A percentile compares a stretch with the other conserved stretches of the same genome.
Evolutionary conservation across 2,797 vertebrate genomes (phyloP).

Genomic region (Muraenolepis orangiensis): DNA sequence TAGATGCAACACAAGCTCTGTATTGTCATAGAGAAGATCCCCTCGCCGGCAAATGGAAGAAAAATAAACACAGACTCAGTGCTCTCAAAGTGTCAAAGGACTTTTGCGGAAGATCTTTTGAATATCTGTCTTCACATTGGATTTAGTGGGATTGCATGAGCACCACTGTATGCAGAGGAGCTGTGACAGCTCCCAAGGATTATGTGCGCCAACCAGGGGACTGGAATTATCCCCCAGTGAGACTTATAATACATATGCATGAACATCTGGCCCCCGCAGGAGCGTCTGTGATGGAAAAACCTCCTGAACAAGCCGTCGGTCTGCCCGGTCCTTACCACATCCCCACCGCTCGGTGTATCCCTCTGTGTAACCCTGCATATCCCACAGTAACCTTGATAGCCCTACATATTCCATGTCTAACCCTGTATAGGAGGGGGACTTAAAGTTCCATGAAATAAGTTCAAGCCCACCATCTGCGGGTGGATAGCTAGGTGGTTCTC

Average conservation of each 20-base stretch:
- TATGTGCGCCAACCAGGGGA: neutral
- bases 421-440: neutral
- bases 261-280: too few relatives aligned
- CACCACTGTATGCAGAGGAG: neutral
- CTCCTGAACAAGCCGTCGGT: neutral
- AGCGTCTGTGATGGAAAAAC: neutral
- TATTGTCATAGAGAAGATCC: neutral
- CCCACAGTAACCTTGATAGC: neutral
- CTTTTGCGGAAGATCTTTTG: neutral
- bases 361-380: neutral
- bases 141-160: neutral
- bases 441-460: neutral
- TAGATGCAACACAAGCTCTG: too few relatives aligned
- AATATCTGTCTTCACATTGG: neutral
- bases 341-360: neutral
- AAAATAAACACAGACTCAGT: neutral
- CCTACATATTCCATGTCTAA: neutral
- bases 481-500: too few relatives aligned
- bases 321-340: neutral
- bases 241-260: neutral
- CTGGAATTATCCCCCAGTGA: neutral
- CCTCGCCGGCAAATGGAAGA: neutral
- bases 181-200: neutral
- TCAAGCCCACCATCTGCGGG: conserved; percentile 16
- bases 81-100: neutral